A percentile compares a stretch with the other conserved stretches of the same genome.
Conservation (phyloP, 64 coral and sea anemone genomes). For the Hydrozoanthus tunicans region DNA sequence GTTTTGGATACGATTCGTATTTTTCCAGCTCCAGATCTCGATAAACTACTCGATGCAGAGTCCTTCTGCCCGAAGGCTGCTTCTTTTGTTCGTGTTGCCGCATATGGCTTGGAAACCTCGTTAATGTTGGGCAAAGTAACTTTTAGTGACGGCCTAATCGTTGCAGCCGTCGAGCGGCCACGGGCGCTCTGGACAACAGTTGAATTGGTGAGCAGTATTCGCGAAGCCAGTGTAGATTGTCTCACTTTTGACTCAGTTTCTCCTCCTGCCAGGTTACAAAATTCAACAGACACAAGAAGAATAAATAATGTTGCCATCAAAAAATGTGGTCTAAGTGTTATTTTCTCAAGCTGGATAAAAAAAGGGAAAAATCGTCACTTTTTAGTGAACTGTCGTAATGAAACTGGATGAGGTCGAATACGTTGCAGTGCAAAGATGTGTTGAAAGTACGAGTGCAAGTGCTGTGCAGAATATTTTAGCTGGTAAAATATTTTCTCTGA, state of each 20-base stretch:
- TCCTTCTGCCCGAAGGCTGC: constrained; percentile 15
- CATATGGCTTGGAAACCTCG: constrained; percentile 40
- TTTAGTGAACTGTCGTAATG: neutral
- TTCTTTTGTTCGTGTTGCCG: constrained; percentile 37
- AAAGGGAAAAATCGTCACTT: constrained; percentile 11
- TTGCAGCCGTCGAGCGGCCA: neutral
- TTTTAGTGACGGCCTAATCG: constrained; percentile 41
- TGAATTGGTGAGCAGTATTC: constrained; percentile 26
- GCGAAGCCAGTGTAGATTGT: constrained; percentile 28
- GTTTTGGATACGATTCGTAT: constrained; percentile 29
- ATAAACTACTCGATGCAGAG: neutral
- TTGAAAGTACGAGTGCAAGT: constrained; percentile 30
- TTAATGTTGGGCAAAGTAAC: constrained; percentile 35
- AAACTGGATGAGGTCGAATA: constrained; percentile 3
- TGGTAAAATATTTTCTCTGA: constrained; percentile 15
- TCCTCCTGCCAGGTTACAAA: constrained; percentile 57
- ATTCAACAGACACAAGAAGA: constrained; percentile 62
- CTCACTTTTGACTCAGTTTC: constrained; percentile 7
- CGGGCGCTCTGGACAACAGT: neutral
- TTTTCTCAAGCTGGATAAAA: constrained; percentile 40
- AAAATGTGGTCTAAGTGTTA: constrained; percentile 30
- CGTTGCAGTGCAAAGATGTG: constrained; percentile 32
- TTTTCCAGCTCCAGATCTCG: constrained; percentile 20
- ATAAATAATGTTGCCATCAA: constrained; percentile 54
- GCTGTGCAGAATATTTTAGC: constrained; percentile 16